Evolutionary conservation across 2,888 invertebrate species (phyloP).

Genomic region (Euplexia lucipara): DNA sequence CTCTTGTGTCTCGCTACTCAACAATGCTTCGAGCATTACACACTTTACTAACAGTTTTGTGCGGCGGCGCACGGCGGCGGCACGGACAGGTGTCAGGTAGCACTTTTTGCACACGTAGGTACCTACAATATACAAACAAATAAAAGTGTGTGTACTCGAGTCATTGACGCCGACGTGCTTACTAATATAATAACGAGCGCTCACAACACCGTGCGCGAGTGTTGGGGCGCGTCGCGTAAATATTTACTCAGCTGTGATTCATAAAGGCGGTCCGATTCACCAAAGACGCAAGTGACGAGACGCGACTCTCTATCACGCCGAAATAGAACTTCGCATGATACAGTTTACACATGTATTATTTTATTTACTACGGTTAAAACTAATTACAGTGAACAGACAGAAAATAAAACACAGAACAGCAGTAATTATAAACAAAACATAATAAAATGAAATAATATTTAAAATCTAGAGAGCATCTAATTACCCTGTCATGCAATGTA

Average conservation of each 20-base stretch:
- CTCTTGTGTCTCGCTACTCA: neutral
- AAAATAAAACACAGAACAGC: too few species aligned
- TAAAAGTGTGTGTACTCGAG: slow-evolving; percentile 9
- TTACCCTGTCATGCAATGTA: too few species aligned
- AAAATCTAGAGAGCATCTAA: too few species aligned
- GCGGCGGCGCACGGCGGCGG: neutral
- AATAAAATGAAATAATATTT: too few species aligned
- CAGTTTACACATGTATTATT: too few species aligned
- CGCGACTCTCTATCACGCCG: neutral
- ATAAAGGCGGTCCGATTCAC: neutral
- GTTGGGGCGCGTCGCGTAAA: neutral
- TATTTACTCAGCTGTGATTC: slow-evolving; percentile 3
- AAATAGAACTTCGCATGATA: too few species aligned
- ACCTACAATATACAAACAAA: slow-evolving; percentile 4
- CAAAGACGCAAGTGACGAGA: neutral
- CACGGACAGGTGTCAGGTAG: neutral
- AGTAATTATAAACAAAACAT: too few species aligned
- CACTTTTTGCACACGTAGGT: neutral
- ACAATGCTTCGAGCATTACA: neutral
- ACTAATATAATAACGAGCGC: neutral
- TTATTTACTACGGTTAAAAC: too few species aligned
- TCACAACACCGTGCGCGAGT: neutral
- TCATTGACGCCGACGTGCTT: slow-evolving; percentile 1
- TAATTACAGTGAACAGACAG: too few species aligned
- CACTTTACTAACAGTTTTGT: too few species aligned